phyloP scores from a whole-genome alignment of 2,113 vertebrate genomes.

The Vireo altiloquus region DNA sequence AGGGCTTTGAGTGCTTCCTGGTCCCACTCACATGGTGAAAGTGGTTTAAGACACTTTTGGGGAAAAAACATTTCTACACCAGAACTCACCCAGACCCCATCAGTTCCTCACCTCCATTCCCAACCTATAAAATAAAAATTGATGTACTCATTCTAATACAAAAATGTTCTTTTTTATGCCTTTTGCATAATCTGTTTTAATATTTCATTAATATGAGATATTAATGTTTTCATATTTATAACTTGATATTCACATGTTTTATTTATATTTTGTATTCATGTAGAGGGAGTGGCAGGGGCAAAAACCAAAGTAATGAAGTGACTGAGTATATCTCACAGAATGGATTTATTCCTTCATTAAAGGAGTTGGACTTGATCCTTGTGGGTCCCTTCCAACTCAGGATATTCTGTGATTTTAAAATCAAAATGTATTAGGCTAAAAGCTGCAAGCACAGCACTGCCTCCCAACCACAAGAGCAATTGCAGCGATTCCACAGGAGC shows the following conservation, averaged over 20 bases:
- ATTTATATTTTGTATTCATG: not conserved
- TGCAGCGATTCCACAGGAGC: not conserved
- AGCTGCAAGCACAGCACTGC: not conserved
- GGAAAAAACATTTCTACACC: not conserved
- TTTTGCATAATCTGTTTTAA: not conserved
- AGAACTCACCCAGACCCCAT: not conserved
- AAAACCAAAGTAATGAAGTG: not conserved
- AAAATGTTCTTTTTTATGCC: not conserved
- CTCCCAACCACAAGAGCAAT: not conserved
- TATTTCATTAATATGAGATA: not conserved
- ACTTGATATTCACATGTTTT: not conserved
- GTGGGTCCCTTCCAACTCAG: not conserved
- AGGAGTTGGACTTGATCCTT: not conserved
- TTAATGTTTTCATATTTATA: not conserved
- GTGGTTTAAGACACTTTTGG: too few relatives aligned
- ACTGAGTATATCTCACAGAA: not conserved
- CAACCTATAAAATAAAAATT: not conserved
- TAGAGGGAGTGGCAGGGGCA: not conserved
- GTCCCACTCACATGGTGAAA: not conserved
- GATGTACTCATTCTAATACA: not conserved
- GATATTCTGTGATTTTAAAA: not conserved
- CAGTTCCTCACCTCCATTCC: not conserved
- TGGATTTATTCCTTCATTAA: not conserved
- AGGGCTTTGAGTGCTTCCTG: not conserved
- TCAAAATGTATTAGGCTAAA: not conserved